Evolutionary conservation across 2,888 invertebrate genomes (phyloP).

Genomic region (Rhagium mordax): DNA sequence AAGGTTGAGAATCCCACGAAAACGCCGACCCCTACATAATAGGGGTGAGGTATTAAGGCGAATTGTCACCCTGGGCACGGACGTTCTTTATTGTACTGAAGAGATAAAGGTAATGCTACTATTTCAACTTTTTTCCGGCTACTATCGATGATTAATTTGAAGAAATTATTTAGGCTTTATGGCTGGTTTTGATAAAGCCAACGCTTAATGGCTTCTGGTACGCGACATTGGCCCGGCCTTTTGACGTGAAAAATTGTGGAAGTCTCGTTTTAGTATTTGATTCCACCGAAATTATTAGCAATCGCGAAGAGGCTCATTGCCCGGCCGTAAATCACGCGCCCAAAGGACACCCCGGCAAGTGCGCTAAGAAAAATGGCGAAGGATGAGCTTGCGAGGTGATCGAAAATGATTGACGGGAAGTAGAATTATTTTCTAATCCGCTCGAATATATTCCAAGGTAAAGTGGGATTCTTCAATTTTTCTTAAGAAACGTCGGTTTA

Average conservation of each 20-base stretch:
- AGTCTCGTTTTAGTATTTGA: neutral
- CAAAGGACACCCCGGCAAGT: neutral
- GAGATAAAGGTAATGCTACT: constrained; percentile 56
- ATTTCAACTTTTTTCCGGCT: constrained; percentile 47
- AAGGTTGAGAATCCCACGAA: constrained; percentile 37
- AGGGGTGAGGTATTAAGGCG: constrained; percentile 55
- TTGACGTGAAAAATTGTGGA: constrained; percentile 15
- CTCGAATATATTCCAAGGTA: no score
- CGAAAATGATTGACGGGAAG: no score
- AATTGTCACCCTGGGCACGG: constrained; percentile 60
- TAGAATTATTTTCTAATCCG: no score
- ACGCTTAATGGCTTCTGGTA: constrained; percentile 44
- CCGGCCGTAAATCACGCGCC: neutral
- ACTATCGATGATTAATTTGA: constrained; percentile 47
- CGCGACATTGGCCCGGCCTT: constrained; percentile 38
- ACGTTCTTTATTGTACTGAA: constrained; percentile 57
- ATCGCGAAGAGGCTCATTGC: neutral
- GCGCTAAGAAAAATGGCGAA: neutral
- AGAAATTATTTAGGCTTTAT: constrained; percentile 52
- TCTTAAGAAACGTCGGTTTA: no score
- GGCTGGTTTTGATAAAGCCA: constrained; percentile 38
- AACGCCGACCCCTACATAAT: constrained; percentile 10
- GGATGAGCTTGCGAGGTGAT: no score
- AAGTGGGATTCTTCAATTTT: no score
- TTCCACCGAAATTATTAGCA: neutral